phyloP scores from a whole-genome alignment of 2,888 invertebrate species.

The Xanthia togata region DNA sequence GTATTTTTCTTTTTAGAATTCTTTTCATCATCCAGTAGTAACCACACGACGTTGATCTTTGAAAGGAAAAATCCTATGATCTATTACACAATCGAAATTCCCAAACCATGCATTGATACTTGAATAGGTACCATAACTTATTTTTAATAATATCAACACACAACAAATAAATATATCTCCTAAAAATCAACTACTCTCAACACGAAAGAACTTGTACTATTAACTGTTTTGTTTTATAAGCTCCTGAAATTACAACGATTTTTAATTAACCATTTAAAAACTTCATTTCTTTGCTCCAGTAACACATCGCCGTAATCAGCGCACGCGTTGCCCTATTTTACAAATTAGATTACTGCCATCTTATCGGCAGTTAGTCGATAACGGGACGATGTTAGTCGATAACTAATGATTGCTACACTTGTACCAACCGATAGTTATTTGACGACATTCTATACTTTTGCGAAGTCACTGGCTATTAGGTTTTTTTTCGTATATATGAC shows the following conservation, averaged over 20 bases:
- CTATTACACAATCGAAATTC: background rate
- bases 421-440: conserved; percentile 13
- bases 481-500: background rate
- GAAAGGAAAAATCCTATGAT: background rate
- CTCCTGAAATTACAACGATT: background rate
- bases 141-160: background rate
- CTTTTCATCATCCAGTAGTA: no score
- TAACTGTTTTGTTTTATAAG: background rate
- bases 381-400: conserved; percentile 43
- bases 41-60: background rate
- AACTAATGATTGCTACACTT: conserved; percentile 49
- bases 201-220: background rate
- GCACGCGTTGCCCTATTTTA: conserved; percentile 62
- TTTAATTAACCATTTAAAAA: background rate
- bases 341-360: conserved; percentile 57
- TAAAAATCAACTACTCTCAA: no score
- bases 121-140: background rate
- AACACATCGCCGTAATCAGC: conserved; percentile 20
- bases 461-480: background rate
- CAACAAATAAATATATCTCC: no score
- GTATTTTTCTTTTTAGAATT: no score
- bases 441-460: conserved; percentile 17
- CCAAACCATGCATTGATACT: background rate
- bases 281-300: conserved; percentile 19
- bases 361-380: conserved; percentile 63